Percentiles rank a stretch among this genome's conserved stretches.
Evolutionary conservation across 2,113 vertebrate species (phyloP).

Genomic region (Chaetura pelagica): DNA sequence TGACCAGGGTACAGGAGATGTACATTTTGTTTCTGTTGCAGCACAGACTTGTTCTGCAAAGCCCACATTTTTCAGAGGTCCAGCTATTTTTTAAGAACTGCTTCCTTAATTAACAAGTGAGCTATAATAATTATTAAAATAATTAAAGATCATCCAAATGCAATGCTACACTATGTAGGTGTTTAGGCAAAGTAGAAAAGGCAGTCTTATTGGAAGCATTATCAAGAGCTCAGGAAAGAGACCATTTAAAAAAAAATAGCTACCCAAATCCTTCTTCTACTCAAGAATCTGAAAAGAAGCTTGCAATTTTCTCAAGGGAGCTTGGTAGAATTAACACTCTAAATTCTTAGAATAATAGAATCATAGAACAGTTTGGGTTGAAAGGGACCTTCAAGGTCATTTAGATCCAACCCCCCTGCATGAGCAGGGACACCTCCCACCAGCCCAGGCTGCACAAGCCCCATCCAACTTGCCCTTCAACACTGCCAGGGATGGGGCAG

Average conservation of each 20-base stretch:
- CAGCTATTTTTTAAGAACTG: background rate
- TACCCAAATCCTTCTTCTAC: background rate
- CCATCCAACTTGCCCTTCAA: too few species aligned
- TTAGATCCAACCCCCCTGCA: too few species aligned
- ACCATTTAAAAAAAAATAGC: background rate
- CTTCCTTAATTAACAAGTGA: background rate
- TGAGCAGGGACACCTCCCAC: too few species aligned
- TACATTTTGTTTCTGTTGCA: background rate
- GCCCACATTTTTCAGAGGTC: background rate
- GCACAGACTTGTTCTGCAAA: background rate
- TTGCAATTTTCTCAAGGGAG: background rate
- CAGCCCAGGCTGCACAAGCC: too few species aligned
- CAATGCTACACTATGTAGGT: background rate
- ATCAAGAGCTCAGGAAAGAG: background rate
- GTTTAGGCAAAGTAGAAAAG: background rate
- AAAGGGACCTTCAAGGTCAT: too few species aligned
- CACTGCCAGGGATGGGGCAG: too few species aligned
- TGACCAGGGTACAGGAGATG: background rate
- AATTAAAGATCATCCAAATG: background rate
- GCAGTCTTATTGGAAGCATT: background rate
- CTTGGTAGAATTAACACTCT: background rate
- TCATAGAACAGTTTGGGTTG: too few species aligned
- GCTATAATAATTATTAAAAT: background rate
- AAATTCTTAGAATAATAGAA: background rate
- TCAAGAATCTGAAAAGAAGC: background rate